phyloP scores from a whole-genome alignment of 2,113 vertebrate genomes.

The Pagrus major region DNA sequence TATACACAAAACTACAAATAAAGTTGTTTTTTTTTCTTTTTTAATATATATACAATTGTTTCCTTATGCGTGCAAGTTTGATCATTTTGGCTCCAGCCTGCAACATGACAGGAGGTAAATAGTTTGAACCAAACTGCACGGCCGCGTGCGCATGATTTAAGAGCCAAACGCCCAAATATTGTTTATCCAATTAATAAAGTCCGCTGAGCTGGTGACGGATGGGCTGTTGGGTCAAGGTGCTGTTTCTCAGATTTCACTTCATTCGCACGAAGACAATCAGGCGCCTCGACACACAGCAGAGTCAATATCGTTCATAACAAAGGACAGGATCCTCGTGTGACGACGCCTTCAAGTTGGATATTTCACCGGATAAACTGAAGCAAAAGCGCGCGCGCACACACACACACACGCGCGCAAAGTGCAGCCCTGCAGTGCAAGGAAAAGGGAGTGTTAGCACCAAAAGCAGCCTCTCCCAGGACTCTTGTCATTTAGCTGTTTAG shows the following conservation, averaged over 20 bases:
- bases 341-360: conserved; percentile 79
- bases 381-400: too few species aligned
- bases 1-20: too few species aligned
- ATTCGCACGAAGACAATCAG: conserved; percentile 97
- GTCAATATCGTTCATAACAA: conserved; percentile 97
- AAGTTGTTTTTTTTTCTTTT: neutral
- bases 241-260: conserved; percentile 95
- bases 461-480: conserved; percentile 67
- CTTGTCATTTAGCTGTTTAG: conserved; percentile 69
- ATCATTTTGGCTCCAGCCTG: neutral
- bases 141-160: conserved; percentile 29
- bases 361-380: conserved; percentile 71
- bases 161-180: conserved; percentile 52
- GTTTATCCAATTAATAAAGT: conserved; percentile 63
- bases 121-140: conserved; percentile 31
- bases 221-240: conserved; percentile 91
- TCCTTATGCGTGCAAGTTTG: neutral
- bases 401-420: conserved; percentile 43
- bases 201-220: conserved; percentile 69
- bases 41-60: neutral
- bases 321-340: conserved; percentile 89
- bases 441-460: conserved; percentile 31
- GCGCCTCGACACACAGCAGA: conserved; percentile 92
- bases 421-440: conserved; percentile 39
- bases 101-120: conserved; percentile 12